A percentile compares a stretch with the other conserved stretches of the same genome.
phyloP scores from a whole-genome alignment of 1,140 invertebrate species.

The Drosophila pruinosa region DNA sequence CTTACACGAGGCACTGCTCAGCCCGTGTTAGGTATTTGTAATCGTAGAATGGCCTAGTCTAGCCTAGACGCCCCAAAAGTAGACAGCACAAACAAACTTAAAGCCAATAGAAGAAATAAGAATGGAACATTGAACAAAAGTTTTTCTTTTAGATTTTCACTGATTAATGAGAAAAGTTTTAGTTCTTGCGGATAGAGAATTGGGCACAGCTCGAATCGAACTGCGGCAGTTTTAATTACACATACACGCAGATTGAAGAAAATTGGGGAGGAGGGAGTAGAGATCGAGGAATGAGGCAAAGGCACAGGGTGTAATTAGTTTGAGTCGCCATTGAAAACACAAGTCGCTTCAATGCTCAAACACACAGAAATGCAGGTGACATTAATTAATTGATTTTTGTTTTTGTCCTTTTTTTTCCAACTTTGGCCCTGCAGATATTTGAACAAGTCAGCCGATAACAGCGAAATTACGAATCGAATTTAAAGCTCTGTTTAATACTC shows the following conservation, averaged over 20 bases:
- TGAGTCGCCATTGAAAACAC: conserved; percentile 63
- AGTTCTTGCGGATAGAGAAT: conserved; percentile 57
- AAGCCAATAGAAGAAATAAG: conserved; percentile 39
- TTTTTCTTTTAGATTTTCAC: conserved; percentile 81
- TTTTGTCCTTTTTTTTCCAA: conserved; percentile 11
- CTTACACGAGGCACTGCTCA: conserved; percentile 33
- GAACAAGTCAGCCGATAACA: conserved; percentile 31
- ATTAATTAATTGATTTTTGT: conserved; percentile 80
- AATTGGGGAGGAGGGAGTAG: neutral
- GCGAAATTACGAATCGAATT: conserved; percentile 4
- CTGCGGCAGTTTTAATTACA: conserved; percentile 78
- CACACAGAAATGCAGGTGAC: conserved; percentile 58
- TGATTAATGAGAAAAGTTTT: conserved; percentile 82
- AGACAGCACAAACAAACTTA: conserved; percentile 66
- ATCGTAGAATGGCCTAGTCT: neutral
- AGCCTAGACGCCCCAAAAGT: conserved; percentile 31
- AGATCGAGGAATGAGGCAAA: neutral
- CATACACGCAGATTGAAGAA: conserved; percentile 37
- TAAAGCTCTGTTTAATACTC: conserved; percentile 29
- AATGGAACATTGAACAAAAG: conserved; percentile 64
- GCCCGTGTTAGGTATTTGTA: conserved; percentile 6
- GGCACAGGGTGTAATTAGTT: conserved; percentile 59
- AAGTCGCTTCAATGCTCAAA: conserved; percentile 51
- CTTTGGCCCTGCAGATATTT: conserved; percentile 4
- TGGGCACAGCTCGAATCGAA: conserved; percentile 37